These are phyloP conservation scores for Eufriesea mexicana DNA, from an alignment of 1,140 invertebrate species.

Conservation along the genomic window DNA sequence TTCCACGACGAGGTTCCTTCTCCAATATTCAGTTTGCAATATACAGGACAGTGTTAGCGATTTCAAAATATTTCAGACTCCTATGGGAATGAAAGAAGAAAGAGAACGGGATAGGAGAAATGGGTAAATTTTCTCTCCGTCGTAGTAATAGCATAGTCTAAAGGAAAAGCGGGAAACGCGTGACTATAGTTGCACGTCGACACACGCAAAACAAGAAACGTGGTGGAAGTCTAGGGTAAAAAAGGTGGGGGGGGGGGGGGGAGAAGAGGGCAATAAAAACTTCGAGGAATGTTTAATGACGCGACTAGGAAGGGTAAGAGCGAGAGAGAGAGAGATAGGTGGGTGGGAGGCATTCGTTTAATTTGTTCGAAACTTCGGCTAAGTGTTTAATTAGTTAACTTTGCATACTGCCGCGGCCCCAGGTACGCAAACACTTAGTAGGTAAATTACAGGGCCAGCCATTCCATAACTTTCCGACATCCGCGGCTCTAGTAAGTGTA, in stretches of 20 bases:
- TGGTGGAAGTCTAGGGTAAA: rapidly evolving
- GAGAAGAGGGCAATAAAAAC: constrained; percentile 66
- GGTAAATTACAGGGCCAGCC: constrained; percentile 76
- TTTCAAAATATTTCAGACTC: too few relatives aligned
- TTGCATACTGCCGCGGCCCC: constrained; percentile 65
- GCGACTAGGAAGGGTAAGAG: constrained; percentile 1
- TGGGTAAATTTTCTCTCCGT: too few relatives aligned
- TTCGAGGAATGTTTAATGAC: constrained; percentile 66
- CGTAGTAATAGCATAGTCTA: too few relatives aligned
- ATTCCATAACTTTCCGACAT: constrained; percentile 77
- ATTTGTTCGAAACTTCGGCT: constrained; percentile 75
- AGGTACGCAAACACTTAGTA: constrained; percentile 77
- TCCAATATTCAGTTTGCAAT: too few relatives aligned
- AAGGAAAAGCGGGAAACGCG: neutral
- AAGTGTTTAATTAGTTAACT: constrained; percentile 80
- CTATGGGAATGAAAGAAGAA: too few relatives aligned
- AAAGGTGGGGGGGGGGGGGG: too few relatives aligned
- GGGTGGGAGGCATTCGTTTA: constrained; percentile 68
- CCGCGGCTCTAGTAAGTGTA: constrained; percentile 63
- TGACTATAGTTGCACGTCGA: rapidly evolving
- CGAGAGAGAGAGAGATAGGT: neutral
- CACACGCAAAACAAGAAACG: neutral
- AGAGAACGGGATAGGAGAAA: too few relatives aligned
- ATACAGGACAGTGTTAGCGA: too few relatives aligned
- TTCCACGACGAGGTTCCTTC: too few relatives aligned